Evolutionary conservation across 2,113 vertebrate species (phyloP), one percentile per base, ranked within the genome.

Genomic region (Nesoenas mayeri): DNA sequence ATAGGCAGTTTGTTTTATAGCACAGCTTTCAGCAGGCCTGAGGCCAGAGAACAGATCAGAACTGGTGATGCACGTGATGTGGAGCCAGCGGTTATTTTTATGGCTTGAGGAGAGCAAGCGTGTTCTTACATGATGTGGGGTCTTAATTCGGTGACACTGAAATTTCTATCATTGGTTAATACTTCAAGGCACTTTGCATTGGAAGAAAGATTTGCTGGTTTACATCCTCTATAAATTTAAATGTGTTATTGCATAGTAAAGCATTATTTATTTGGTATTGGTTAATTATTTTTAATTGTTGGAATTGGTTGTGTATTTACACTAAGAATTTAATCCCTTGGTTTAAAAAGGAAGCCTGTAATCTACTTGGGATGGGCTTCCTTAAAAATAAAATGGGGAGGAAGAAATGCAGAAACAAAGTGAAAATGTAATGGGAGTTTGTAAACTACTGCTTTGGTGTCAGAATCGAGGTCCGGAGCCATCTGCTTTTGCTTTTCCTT

Each of bases 41-140:
- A 75, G 80, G 92, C 61, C 79, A 93, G 83, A 72, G 61, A 84
- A 81, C 88, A 87, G 70, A 81, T 94, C 88, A 93, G 88, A 94
- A 89, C 91, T 72, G 69, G 90, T 50, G 81, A 36, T 36, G n/a
- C n/a, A 36, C 1, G 0, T 54, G 79, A 67, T n/a, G 53, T 70
- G 77, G 85, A 93, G 50, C 51, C 77, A 71, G 83, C 0, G 3
- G 80, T 84, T 91, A 71, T 69, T 95, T 95, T 91, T 91, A 88
- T 57, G 32, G 70, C 31, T 81, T 69, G 53, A 84, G 34, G 34
- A 91, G 50, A 65, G 69, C 48, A 65, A 78, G 25, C 87, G 8
- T 82, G 94, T 91, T 91, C 70, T 69, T 69, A 79, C 93, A 58
- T 34, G 90, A 29, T 65, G 73, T 44, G n/a, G 72, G 53, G 79